These are phyloP conservation scores for Propithecus deckenii DNA, from an alignment of 2,797 vertebrate genomes.

Conservation along the genomic window DNA sequence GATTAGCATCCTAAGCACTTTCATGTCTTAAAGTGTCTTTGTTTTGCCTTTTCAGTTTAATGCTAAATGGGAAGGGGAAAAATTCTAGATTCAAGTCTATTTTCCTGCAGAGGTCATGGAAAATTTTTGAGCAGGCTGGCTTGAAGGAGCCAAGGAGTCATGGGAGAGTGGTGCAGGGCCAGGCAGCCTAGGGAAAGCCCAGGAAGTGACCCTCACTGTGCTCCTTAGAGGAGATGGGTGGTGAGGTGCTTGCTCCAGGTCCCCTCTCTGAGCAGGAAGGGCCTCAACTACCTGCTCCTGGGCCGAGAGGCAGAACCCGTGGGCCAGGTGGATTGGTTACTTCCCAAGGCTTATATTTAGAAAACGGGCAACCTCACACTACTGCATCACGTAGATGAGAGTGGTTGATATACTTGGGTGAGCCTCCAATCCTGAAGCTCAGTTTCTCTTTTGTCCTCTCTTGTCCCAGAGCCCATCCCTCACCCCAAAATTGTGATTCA, in stretches of 20 bases:
- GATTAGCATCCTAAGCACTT: background rate
- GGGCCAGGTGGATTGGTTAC: too few species aligned
- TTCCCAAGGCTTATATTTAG: background rate
- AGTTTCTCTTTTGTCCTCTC: background rate
- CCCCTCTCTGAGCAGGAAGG: background rate
- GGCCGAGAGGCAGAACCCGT: background rate
- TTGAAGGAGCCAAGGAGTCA: background rate
- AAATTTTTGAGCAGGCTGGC: background rate
- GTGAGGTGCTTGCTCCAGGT: background rate
- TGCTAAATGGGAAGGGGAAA: background rate
- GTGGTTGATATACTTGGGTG: too few species aligned
- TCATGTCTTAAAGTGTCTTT: background rate
- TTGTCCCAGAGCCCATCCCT: background rate
- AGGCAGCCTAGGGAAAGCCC: background rate
- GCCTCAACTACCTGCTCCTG: background rate
- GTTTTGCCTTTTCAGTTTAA: background rate
- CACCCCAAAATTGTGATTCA: background rate
- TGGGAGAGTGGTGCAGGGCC: background rate
- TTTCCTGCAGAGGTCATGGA: background rate
- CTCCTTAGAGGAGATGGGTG: background rate
- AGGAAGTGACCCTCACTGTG: background rate
- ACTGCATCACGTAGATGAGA: background rate
- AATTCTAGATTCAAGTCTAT: background rate
- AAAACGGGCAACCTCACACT: background rate
- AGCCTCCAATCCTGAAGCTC: background rate